Evolutionary conservation across 2,888 invertebrate genomes (phyloP), one percentile per base, ranked within the genome.

Genomic region (Eupsilia transversa): DNA sequence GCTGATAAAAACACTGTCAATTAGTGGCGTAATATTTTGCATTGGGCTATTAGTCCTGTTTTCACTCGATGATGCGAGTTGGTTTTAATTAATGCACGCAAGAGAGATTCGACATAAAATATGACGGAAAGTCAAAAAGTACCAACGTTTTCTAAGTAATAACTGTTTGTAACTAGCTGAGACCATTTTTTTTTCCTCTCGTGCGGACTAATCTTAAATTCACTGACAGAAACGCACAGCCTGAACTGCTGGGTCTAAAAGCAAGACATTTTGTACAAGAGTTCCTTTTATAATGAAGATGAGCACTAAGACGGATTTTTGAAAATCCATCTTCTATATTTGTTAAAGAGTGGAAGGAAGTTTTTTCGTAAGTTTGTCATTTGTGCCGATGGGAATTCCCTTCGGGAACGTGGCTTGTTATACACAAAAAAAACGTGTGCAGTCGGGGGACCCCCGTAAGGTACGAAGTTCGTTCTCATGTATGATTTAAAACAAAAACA

Each of bases 61-160:
- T 60, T 75, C 3, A 54, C 2, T 75, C 30, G 4, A 69, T 69
- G 69, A 69, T 61, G 60, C 33, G 61, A 69, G 54, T 61, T 61
- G 30, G 3, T 49, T 75, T 75, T 75, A 76, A 56, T 75, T 49
- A 38, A 20, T 23, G 30, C 2, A 41, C 9, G 17, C 17, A 9
- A 23, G 20, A n/a, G 14, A 46, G 20, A 46, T 54, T 54, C 2
- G 2, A 17, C 3, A 20, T 30, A 30, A 43, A 75, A 52, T 1
- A 74, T 52, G 7, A 38, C 2, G 3, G 4, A 30, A 54, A 43
- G 3, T 20, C 14, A 30, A 63, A 43, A n/a, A 1, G 17, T 54
- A 27, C 30, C 9, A n/a, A 61, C 2, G 7, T 9, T 56, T 2
- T 56, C 14, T 14, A 54, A 14, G 27, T 54, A 27, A 27, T 17